Evolutionary conservation across 2,113 vertebrate species (phyloP).

Genomic region (Centrocercus urophasianus): DNA sequence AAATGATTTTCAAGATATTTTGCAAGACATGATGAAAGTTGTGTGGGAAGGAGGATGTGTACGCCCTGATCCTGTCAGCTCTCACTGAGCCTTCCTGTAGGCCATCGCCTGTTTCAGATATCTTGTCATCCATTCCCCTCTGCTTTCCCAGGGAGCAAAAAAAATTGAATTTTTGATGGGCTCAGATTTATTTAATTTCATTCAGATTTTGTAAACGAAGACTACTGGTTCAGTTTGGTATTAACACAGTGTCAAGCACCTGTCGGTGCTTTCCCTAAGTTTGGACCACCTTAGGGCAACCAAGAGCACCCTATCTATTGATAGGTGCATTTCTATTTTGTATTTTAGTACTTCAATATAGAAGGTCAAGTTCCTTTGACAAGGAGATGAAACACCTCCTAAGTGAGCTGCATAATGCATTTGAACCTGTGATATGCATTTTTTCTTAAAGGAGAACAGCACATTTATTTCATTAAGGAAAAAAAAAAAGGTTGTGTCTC

Average conservation of each 20-base stretch:
- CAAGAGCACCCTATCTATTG: background rate
- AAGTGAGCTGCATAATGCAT: background rate
- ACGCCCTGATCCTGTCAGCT: background rate
- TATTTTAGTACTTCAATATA: background rate
- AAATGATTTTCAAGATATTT: slow-evolving; percentile 27
- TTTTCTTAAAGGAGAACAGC: background rate
- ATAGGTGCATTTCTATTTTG: background rate
- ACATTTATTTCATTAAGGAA: background rate
- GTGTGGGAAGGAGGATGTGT: slow-evolving; percentile 45
- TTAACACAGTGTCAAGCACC: background rate
- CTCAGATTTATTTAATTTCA: background rate
- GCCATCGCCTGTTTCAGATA: background rate
- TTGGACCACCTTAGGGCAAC: background rate
- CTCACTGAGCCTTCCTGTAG: background rate
- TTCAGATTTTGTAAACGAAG: background rate
- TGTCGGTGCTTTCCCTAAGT: background rate
- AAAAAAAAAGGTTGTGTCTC: background rate
- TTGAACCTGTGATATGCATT: background rate
- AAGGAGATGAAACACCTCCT: background rate
- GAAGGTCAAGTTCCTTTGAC: background rate
- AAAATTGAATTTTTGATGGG: background rate
- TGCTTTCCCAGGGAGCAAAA: background rate
- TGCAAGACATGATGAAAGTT: slow-evolving; percentile 38
- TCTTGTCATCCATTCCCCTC: background rate
- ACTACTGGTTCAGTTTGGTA: background rate